Evolutionary conservation across 1,140 invertebrate species (phyloP).

Genomic region (fruit fly (Drosophila melanogaster)): Release_6_plus_ISO1_MT NT_033777.3:8443001-8443500

Average conservation of each 20-base stretch:
- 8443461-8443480: slow-evolving; percentile 15
- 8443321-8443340: slow-evolving; percentile 59
- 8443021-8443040: slow-evolving; percentile 46
- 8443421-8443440: slow-evolving; percentile 78
- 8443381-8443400: slow-evolving; percentile 77
- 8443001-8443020: not conserved
- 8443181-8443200: slow-evolving; percentile 55
- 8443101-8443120: slow-evolving; percentile 83
- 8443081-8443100: slow-evolving; percentile 76
- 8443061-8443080: slow-evolving; percentile 33
- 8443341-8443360: slow-evolving; percentile 16
- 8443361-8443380: slow-evolving; percentile 34
- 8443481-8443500: slow-evolving; percentile 11
- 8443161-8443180: slow-evolving; percentile 8
- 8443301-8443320: slow-evolving; percentile 64
- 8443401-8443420: slow-evolving; percentile 75
- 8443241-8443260: not conserved
- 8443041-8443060: slow-evolving; percentile 74
- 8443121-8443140: slow-evolving; percentile 82
- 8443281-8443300: slow-evolving; percentile 80
- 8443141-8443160: slow-evolving; percentile 37
- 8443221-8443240: slow-evolving; percentile 14
- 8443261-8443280: slow-evolving; percentile 79
- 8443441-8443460: slow-evolving; percentile 44
- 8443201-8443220: not conserved